Evolutionary conservation across 1,140 invertebrate genomes (phyloP).

Genomic region (Diabrotica undecimpunctata): DNA sequence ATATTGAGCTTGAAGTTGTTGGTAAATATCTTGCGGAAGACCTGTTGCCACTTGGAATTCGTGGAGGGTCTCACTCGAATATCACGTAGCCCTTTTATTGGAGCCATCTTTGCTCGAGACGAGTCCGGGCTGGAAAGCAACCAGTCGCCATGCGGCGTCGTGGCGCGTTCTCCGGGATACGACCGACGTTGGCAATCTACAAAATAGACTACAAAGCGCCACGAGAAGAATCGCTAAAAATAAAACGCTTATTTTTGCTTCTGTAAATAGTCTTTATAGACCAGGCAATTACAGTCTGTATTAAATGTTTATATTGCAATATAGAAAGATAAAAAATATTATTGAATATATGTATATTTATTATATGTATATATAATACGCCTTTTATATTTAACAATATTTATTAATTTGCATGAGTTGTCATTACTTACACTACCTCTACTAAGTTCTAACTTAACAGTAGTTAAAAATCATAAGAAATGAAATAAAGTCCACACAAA

Average conservation of each 20-base stretch:
- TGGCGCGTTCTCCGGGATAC: neutral
- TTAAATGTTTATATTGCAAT: too few species aligned
- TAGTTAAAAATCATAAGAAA: too few species aligned
- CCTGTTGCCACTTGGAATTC: slow-evolving; percentile 41
- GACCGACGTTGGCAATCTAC: slow-evolving; percentile 28
- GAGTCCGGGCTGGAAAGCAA: slow-evolving; percentile 28
- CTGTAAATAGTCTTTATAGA: neutral
- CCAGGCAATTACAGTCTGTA: neutral
- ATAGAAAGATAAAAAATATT: too few species aligned
- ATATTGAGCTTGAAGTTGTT: slow-evolving; percentile 29
- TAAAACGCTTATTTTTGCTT: slow-evolving; percentile 13
- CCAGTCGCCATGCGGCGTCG: slow-evolving; percentile 28
- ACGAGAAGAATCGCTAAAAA: slow-evolving; percentile 17
- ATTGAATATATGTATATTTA: too few species aligned
- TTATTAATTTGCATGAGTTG: too few species aligned
- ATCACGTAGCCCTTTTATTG: slow-evolving; percentile 42
- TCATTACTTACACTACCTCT: too few species aligned
- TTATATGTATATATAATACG: too few species aligned
- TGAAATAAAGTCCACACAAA: too few species aligned
- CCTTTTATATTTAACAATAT: too few species aligned
- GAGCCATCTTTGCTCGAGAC: slow-evolving; percentile 36
- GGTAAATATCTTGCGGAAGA: slow-evolving; percentile 34
- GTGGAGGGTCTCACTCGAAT: slow-evolving; percentile 33
- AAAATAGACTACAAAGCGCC: slow-evolving; percentile 34
- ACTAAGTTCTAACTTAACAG: too few species aligned